Percentiles rank a stretch among this genome's conserved stretches.
phyloP scores from a whole-genome alignment of 2,797 vertebrate species.

The Dendrocincla fuliginosa region DNA sequence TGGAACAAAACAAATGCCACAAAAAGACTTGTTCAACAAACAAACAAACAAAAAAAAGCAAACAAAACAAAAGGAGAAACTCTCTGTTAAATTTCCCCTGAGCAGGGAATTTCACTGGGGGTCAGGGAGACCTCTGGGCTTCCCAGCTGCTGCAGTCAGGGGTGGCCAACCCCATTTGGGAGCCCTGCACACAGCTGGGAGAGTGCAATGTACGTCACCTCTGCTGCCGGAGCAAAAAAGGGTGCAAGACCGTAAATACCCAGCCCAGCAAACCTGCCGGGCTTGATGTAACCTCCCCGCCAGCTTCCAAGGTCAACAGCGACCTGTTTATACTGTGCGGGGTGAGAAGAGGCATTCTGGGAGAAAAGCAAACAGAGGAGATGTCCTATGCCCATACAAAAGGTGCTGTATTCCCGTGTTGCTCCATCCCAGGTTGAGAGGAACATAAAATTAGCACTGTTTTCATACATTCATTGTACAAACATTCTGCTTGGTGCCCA shows the following conservation, averaged over 20 bases:
- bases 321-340: conserved; percentile 36
- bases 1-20: not conserved
- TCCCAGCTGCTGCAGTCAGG: not conserved
- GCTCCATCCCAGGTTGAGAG: not conserved
- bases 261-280: not conserved
- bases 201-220: not conserved
- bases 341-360: conserved; percentile 55
- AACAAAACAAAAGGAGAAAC: not conserved
- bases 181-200: fast-evolving
- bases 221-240: not conserved
- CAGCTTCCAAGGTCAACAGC: conserved; percentile 60
- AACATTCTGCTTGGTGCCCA: not conserved
- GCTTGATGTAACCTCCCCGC: conserved; percentile 5
- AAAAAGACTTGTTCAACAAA: not conserved
- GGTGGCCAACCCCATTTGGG: not conserved
- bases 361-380: conserved; percentile 54
- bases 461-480: conserved; percentile 41
- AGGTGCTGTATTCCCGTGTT: conserved; percentile 44
- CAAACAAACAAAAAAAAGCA: not conserved
- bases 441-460: conserved; percentile 30
- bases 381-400: conserved; percentile 27
- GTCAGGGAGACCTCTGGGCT: not conserved
- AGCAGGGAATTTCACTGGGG: not conserved
- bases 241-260: not conserved
- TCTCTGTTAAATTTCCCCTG: not conserved